Conservation (phyloP, 2,888 invertebrate species). For the Flabesymbios commensalis region DNA sequence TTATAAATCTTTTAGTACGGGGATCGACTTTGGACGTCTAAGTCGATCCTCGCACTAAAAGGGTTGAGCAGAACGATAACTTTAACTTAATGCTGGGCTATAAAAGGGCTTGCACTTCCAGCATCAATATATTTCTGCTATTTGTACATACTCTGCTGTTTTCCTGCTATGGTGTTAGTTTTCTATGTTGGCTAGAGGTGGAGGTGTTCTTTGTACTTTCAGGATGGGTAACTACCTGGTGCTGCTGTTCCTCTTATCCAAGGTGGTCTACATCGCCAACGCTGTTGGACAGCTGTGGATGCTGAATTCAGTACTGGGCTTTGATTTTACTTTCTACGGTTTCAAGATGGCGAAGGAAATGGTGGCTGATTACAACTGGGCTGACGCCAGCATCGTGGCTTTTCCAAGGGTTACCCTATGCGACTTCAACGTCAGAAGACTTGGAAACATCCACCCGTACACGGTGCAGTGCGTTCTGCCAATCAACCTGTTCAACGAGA, state of each 20-base stretch:
- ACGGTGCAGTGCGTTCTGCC: slow-evolving; percentile 39
- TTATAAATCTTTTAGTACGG: too few species aligned
- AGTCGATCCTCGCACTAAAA: too few species aligned
- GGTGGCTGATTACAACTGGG: slow-evolving; percentile 21
- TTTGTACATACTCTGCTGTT: too few species aligned
- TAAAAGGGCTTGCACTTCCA: too few species aligned
- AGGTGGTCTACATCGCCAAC: slow-evolving; percentile 49
- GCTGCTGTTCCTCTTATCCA: slow-evolving; percentile 50
- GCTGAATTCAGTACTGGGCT: slow-evolving; percentile 55
- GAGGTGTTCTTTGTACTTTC: too few species aligned
- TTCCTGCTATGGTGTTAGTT: too few species aligned
- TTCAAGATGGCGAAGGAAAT: slow-evolving; percentile 43
- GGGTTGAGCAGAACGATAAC: too few species aligned
- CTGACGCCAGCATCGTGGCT: slow-evolving; percentile 47
- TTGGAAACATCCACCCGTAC: slow-evolving; percentile 53
- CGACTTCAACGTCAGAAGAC: slow-evolving; percentile 49
- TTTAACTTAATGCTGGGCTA: too few species aligned
- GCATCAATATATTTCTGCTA: too few species aligned
- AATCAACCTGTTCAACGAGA: slow-evolving; percentile 49
- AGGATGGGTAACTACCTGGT: slow-evolving; percentile 46
- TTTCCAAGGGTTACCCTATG: slow-evolving; percentile 60
- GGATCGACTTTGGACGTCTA: too few species aligned
- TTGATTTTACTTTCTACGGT: slow-evolving; percentile 56
- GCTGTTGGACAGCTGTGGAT: slow-evolving; percentile 52
- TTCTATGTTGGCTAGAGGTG: too few species aligned